These are phyloP conservation scores for Dichetophora obliterata DNA, from an alignment of 2,888 invertebrate genomes.

Conservation along the genomic window DNA sequence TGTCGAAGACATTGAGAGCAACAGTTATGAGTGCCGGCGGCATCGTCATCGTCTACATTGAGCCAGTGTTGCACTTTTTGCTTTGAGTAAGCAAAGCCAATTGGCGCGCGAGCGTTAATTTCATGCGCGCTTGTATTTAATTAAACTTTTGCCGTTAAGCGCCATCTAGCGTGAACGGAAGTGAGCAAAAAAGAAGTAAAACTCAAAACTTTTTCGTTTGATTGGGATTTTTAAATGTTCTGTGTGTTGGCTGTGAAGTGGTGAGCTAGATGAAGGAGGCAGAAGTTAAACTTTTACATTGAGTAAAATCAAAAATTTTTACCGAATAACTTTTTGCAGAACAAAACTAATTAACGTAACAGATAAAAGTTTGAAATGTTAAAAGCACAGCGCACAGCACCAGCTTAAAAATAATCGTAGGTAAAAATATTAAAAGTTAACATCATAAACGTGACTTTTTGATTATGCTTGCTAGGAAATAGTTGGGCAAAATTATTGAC, in stretches of 20 bases:
- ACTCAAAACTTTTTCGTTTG: slow-evolving; percentile 54
- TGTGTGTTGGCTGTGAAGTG: slow-evolving; percentile 21
- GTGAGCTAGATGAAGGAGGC: not conserved
- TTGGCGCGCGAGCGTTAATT: slow-evolving; percentile 48
- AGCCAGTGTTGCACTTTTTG: not conserved
- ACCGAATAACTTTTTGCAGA: slow-evolving; percentile 42
- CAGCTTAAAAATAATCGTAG: slow-evolving; percentile 42
- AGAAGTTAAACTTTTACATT: slow-evolving; percentile 27
- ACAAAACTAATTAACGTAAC: slow-evolving; percentile 67
- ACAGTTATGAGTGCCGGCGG: slow-evolving; percentile 41
- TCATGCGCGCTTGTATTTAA: slow-evolving; percentile 58
- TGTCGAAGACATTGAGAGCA: slow-evolving; percentile 48
- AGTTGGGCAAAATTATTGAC: slow-evolving; percentile 7
- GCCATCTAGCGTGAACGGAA: slow-evolving; percentile 38
- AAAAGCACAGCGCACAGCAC: not conserved
- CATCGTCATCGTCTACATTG: not conserved
- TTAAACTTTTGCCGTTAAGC: slow-evolving; percentile 67
- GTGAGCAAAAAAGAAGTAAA: slow-evolving; percentile 12
- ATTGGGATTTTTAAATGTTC: slow-evolving; percentile 57
- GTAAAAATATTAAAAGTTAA: slow-evolving; percentile 52
- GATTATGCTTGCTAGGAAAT: slow-evolving; percentile 26
- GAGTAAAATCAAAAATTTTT: slow-evolving; percentile 63
- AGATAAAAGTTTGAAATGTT: slow-evolving; percentile 58
- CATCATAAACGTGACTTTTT: slow-evolving; percentile 50
- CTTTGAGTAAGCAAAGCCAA: slow-evolving; percentile 26